These are phyloP conservation scores for Macheiramphus alcinus DNA, from an alignment of 2,113 vertebrate species.

Conservation along the genomic window DNA sequence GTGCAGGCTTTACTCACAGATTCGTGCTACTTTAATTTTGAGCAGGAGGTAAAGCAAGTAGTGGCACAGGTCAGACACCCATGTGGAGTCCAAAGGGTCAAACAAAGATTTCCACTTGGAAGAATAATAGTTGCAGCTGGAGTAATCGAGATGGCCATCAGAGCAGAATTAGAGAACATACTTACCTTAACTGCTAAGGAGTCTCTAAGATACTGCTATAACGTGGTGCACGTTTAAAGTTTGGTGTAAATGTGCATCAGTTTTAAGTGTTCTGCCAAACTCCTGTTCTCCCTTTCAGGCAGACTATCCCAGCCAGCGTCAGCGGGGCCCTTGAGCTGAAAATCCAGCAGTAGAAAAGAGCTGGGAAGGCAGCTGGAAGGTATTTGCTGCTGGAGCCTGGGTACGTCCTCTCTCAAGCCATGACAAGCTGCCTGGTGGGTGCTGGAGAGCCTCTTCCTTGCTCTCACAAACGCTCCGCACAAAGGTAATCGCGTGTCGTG, in stretches of 20 bases:
- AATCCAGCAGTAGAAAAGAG: background rate
- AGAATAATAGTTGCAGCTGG: background rate
- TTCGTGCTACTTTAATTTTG: background rate
- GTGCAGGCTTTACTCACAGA: background rate
- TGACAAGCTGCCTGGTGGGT: background rate
- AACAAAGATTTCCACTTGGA: background rate
- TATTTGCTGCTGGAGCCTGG: background rate
- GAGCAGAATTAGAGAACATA: background rate
- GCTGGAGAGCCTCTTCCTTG: background rate
- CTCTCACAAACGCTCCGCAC: background rate
- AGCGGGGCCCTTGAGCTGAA: background rate
- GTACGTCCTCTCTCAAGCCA: accelerated
- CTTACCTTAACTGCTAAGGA: background rate
- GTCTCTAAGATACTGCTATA: background rate
- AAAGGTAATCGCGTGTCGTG: background rate
- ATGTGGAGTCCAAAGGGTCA: background rate
- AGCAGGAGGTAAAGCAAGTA: background rate
- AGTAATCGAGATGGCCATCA: background rate
- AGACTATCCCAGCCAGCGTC: background rate
- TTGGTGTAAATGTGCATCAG: accelerated
- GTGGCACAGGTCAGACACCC: background rate
- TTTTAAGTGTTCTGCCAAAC: background rate
- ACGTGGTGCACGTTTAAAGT: background rate
- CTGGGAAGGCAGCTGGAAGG: background rate
- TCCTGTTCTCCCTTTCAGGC: background rate